Conservation (phyloP, 2,888 invertebrate genomes). For the Drosophila lacicola region DNA sequence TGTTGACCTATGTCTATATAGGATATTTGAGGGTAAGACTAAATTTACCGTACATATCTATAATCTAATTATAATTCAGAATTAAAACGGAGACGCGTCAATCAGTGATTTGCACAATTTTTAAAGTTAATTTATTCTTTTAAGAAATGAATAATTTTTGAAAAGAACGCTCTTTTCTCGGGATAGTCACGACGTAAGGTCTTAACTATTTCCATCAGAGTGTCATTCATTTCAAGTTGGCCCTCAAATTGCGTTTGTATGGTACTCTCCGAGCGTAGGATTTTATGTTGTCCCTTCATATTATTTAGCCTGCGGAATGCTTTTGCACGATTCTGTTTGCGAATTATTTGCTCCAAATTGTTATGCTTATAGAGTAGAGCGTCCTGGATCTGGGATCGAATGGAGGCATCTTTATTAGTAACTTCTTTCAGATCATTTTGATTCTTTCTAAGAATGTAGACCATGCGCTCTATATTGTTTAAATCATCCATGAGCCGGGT, state of each 20-base stretch:
- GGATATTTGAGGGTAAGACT: no score
- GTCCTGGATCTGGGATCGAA: slow-evolving; percentile 84
- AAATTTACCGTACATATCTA: no score
- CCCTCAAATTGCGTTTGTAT: slow-evolving; percentile 48
- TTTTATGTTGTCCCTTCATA: slow-evolving; percentile 50
- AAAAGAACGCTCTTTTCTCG: slow-evolving; percentile 52
- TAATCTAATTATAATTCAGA: no score
- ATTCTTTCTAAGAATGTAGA: slow-evolving; percentile 66
- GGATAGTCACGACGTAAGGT: slow-evolving; percentile 56
- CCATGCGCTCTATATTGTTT: slow-evolving; percentile 65
- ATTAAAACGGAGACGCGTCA: no score
- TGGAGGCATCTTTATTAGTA: slow-evolving; percentile 67
- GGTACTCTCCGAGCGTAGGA: slow-evolving; percentile 40
- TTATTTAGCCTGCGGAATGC: slow-evolving; percentile 57
- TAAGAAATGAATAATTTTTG: slow-evolving; percentile 53
- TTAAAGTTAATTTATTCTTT: slow-evolving; percentile 43
- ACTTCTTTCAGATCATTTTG: slow-evolving; percentile 76
- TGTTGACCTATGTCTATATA: no score
- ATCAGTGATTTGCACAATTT: not conserved
- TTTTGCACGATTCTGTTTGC: slow-evolving; percentile 65
- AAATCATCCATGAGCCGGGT: slow-evolving; percentile 69
- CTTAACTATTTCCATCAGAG: slow-evolving; percentile 57
- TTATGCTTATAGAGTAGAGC: slow-evolving; percentile 82
- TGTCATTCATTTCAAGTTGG: slow-evolving; percentile 59
- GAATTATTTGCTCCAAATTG: slow-evolving; percentile 68